Conservation (phyloP, 35 echinoderm and acorn worm species). For the Lytechinus variegatus region DNA sequence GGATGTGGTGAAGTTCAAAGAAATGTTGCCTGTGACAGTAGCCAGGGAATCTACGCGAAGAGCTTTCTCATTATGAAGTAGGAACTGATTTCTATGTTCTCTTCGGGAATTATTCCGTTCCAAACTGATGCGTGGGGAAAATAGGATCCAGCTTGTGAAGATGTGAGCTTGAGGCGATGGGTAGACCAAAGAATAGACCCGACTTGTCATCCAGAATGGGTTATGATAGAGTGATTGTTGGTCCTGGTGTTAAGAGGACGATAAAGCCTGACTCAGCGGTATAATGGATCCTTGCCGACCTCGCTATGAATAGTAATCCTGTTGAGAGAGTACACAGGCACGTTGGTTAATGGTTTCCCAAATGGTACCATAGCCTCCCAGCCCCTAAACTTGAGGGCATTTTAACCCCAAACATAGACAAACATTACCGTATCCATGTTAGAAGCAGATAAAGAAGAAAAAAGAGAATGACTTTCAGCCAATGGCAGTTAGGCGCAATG, state of each 20-base stretch:
- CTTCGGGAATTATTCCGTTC: neutral
- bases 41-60: neutral
- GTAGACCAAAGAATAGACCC: neutral
- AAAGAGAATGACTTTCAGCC: neutral
- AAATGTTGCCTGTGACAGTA: neutral
- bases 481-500: neutral
- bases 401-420: slow-evolving; percentile 33
- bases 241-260: neutral
- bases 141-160: neutral
- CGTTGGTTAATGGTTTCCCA: slow-evolving; percentile 5
- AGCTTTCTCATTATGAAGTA: neutral
- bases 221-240: slow-evolving; percentile 12
- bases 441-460: neutral
- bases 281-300: slow-evolving; percentile 1
- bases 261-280: slow-evolving; percentile 31
- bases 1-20: neutral
- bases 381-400: slow-evolving; percentile 35
- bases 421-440: slow-evolving; percentile 30
- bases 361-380: neutral
- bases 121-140: neutral
- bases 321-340: slow-evolving; percentile 20
- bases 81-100: neutral
- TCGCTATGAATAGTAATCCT: slow-evolving; percentile 23
- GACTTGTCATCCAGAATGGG: neutral
- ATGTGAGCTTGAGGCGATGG: neutral